Base-by-base conservation (phyloP, 2,797 vertebrate genomes). In the Catostomus latipinnis region DNA sequence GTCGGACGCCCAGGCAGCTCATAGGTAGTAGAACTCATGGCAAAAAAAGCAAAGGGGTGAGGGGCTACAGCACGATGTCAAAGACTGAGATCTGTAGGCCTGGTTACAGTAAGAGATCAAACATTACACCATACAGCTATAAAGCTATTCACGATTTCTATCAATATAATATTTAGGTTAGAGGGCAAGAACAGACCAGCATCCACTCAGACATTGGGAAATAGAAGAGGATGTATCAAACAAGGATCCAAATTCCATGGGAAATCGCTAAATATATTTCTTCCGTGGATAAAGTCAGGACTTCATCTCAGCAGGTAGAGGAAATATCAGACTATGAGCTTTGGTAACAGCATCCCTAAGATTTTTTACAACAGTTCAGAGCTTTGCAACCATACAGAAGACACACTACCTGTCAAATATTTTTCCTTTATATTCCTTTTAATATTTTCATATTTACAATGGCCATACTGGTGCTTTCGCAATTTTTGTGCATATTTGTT, bases 1-100 rank as follows among this genome's bases (percentile, higher is more conserved):
- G 91, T 86, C 87, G 90, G 89, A 93, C 90, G 91, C 91, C 92
- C 90, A 89, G 89, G 84, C 86, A 83, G 89, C 86, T 76, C 81
- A 87, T 86, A 92, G 91, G 83, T 81, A 85, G 68, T 65, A 52
- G 67, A 80, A 56, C 84, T 78, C 74, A 77, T 54, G 54, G 90
- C 85, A 87, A 83, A 75, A 86, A 84, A 90, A 87, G 34, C 85
- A 84, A 61, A 46, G 11, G 71, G 76, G 77, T 46, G 66, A 71
- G 62, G 34, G 62, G 77, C 61, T 69, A 52, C 56, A 69, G 52
- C 73, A 43, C 52, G 1, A 48, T 71, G 58, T 76, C 49, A 61
- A 63, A 77, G 52, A 60, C 65, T 77, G 52, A 75, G 16, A 82
- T 57, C 66, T 62, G 34, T 45, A 49, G 66, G 61, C 65, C 84